These are phyloP conservation scores for Manacus vitellinus DNA, from an alignment of 2,113 vertebrate genomes.

Conservation along the genomic window DNA sequence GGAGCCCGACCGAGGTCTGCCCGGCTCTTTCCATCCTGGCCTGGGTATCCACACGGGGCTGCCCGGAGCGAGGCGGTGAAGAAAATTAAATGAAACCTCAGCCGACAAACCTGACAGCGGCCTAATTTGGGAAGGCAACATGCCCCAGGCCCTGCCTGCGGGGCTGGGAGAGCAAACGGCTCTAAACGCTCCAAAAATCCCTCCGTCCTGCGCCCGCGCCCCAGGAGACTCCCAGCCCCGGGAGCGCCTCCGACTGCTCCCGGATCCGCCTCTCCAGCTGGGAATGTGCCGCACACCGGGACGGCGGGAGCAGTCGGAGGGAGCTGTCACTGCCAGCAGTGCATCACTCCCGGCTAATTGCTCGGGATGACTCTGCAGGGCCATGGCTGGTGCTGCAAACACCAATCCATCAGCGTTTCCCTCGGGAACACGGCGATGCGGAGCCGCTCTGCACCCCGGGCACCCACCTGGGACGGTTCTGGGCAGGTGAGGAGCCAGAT, in stretches of 20 bases:
- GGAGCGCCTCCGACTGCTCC: background rate
- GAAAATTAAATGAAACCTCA: slow-evolving; percentile 19
- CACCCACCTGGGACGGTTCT: background rate
- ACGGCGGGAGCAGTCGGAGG: background rate
- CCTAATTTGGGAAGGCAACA: slow-evolving; percentile 43
- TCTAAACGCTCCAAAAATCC: background rate
- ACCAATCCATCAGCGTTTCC: background rate
- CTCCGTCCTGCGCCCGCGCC: background rate
- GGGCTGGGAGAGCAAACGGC: slow-evolving; percentile 11
- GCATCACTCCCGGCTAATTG: background rate
- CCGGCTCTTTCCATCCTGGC: background rate
- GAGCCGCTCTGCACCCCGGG: background rate
- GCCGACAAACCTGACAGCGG: slow-evolving; percentile 8
- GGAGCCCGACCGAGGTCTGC: background rate
- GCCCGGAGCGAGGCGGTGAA: background rate
- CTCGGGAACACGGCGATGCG: accelerated
- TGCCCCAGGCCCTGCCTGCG: background rate
- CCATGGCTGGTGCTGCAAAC: background rate
- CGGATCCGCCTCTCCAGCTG: background rate
- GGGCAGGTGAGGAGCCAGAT: background rate
- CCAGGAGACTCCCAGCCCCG: background rate
- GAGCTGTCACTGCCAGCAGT: background rate
- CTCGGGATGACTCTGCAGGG: background rate
- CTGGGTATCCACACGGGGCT: background rate
- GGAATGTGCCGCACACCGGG: accelerated